Evolutionary conservation across 2,888 invertebrate genomes (phyloP).

Genomic region (Tipula vernalis): DNA sequence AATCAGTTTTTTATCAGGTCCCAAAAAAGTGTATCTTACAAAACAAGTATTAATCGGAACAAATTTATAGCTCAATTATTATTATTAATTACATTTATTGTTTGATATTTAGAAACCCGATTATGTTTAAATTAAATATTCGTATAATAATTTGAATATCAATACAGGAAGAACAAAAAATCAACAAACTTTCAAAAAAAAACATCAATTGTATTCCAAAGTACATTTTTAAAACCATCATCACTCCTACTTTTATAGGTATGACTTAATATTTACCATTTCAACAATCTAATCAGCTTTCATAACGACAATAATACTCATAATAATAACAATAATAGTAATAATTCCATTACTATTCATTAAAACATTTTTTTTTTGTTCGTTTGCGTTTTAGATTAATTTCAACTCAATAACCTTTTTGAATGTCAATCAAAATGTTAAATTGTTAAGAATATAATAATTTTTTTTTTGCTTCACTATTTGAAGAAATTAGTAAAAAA

Average conservation of each 20-base stretch:
- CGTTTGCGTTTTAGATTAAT: not conserved
- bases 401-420: constrained; percentile 4
- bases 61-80: too few species aligned
- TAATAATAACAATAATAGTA: not conserved
- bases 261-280: constrained; percentile 4
- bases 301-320: not conserved
- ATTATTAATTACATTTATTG: too few species aligned
- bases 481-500: not conserved
- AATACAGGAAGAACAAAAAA: too few species aligned
- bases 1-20: too few species aligned
- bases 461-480: not conserved
- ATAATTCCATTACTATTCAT: not conserved
- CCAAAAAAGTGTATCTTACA: too few species aligned
- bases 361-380: not conserved
- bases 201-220: too few species aligned
- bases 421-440: constrained; percentile 4
- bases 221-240: not conserved
- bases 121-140: too few species aligned
- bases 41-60: too few species aligned
- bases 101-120: too few species aligned
- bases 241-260: not conserved
- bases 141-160: too few species aligned
- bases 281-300: not conserved
- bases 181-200: too few species aligned
- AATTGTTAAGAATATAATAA: not conserved